Evolutionary conservation across 2,797 vertebrate species (phyloP), one percentile per base, ranked within the genome.

Genomic region (Characodon lateralis): DNA sequence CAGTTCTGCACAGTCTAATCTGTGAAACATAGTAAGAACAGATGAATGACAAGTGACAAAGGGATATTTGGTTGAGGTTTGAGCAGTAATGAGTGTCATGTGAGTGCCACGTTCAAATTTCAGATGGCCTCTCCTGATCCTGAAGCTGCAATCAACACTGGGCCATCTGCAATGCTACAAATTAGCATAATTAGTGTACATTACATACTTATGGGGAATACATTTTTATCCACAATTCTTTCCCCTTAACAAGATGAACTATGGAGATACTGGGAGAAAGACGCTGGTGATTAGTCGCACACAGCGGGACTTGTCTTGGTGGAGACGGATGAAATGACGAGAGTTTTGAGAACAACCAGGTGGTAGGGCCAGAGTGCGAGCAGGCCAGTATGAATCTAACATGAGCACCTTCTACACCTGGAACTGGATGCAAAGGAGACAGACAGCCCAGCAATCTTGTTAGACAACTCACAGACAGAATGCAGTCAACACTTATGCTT

Each of bases 141-240:
- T 93, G 91, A 93, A 92, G 91, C 92, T 86, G 93, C 94, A 96
- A 96, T 96, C 95, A 96, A 93, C 93, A 94, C 94, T 85, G 90
- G 92, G 92, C 95, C 95, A 96, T 95, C 95, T 95, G 95, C 93
- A 95, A 93, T 83, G 80, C 85, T 88, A 90, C 89, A 94, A 95
- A 96, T 96, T 95, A 95, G 83, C 94, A 96, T 95, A 95, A 96
- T 95, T 95, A 92, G 92, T 95, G 93, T 94, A 95, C 91, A 93
- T 95, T 94, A 92, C 93, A 94, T 89, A 90, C 93, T 94, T 95
- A 95, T 94, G 92, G 93, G 91, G 93, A 94, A 92, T 89, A 91
- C 89, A 91, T 92, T 94, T 94, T 88, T 91, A 92, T 85, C 90
- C 91, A 89, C 91, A 81, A 91, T 92, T 92, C 87, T 89, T 93